Evolutionary conservation across 2,113 vertebrate genomes (phyloP).

Genomic region (Chaetorhynchus papuensis): DNA sequence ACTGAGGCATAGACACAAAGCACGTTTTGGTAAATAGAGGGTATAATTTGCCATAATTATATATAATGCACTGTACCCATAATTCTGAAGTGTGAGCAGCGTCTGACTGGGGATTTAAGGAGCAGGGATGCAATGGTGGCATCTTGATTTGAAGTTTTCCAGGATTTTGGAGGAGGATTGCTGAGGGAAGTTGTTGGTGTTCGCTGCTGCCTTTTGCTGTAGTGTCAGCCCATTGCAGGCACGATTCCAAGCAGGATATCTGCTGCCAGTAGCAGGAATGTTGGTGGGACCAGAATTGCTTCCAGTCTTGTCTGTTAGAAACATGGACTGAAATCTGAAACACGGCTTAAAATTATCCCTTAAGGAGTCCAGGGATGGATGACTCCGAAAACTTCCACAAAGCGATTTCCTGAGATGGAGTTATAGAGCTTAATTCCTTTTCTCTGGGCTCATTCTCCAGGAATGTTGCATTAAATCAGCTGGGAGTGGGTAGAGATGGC

Average conservation of each 20-base stretch:
- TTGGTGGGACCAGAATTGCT: neutral
- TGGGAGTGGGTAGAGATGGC: neutral
- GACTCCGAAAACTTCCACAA: neutral
- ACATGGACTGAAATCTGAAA: neutral
- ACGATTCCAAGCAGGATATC: neutral
- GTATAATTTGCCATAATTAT: neutral
- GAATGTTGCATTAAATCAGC: neutral
- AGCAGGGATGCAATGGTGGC: neutral
- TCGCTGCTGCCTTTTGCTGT: neutral
- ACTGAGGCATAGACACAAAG: neutral
- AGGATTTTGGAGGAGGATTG: neutral
- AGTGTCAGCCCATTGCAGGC: neutral
- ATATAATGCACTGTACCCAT: too few relatives aligned
- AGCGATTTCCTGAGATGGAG: neutral
- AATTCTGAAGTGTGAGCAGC: neutral
- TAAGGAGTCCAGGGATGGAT: neutral
- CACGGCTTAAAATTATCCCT: neutral
- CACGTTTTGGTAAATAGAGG: neutral
- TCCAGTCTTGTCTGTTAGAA: neutral
- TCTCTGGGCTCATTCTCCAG: neutral
- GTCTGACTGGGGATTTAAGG: neutral
- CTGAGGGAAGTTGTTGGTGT: neutral
- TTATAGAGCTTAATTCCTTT: neutral
- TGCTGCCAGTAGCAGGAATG: neutral
- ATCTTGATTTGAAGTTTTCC: neutral